phyloP scores from a whole-genome alignment of 2,797 vertebrate species.

The Coregonus suidteri region DNA sequence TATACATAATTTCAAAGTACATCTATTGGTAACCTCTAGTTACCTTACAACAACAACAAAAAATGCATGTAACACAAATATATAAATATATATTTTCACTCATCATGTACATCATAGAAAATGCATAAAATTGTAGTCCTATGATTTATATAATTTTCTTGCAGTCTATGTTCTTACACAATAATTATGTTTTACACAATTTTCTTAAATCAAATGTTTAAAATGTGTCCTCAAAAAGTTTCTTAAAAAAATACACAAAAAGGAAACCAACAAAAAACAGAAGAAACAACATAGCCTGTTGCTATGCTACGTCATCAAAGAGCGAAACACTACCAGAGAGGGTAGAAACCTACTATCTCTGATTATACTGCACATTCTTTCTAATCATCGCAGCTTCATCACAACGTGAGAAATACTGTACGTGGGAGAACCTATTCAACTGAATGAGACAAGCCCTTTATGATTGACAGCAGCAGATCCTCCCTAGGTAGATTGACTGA shows the following conservation, averaged over 20 bases:
- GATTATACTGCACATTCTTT: constrained; percentile 10
- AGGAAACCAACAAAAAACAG: too few species aligned
- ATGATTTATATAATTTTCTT: neutral
- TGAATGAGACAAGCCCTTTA: neutral
- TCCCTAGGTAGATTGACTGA: neutral
- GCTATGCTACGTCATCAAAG: neutral
- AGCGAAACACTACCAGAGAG: neutral
- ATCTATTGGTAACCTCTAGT: neutral
- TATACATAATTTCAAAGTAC: neutral
- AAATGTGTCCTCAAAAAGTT: neutral
- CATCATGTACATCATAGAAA: neutral
- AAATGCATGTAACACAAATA: neutral
- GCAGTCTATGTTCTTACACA: neutral
- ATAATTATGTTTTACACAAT: neutral
- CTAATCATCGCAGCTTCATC: neutral
- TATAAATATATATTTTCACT: neutral
- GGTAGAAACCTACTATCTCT: too few species aligned
- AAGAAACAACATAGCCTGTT: neutral
- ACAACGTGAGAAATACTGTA: neutral
- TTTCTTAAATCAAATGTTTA: neutral
- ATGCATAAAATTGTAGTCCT: neutral
- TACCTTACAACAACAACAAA: neutral
- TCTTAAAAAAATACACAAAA: neutral
- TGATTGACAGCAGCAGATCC: neutral
- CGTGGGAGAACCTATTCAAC: neutral